phyloP scores from a whole-genome alignment of 2,888 invertebrate genomes.

The Drosophila ochracea region DNA sequence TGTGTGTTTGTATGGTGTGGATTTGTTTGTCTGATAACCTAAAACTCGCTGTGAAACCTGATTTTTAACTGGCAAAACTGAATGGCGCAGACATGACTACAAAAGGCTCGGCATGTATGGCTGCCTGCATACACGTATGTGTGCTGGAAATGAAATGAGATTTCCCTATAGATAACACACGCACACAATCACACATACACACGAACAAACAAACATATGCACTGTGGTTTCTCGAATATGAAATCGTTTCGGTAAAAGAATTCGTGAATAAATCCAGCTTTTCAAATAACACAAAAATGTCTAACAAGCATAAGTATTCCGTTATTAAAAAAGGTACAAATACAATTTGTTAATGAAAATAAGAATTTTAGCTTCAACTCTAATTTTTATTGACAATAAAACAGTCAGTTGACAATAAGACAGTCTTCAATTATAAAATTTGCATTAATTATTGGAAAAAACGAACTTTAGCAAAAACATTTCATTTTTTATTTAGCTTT shows the following conservation, averaged over 20 bases:
- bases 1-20: conserved; percentile 35
- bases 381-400: neutral
- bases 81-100: conserved; percentile 50
- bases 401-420: too few relatives aligned
- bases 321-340: neutral
- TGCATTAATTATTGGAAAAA: neutral
- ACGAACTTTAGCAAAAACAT: neutral
- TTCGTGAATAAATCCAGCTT: neutral
- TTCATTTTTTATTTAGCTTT: neutral
- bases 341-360: neutral
- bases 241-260: neutral
- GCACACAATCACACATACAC: conserved; percentile 34
- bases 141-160: conserved; percentile 74
- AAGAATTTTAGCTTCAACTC: neutral
- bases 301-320: neutral
- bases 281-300: neutral
- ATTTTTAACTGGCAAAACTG: conserved; percentile 76
- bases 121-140: conserved; percentile 32
- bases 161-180: conserved; percentile 64
- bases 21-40: conserved; percentile 69
- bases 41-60: conserved; percentile 72
- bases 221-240: conserved; percentile 1
- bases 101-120: conserved; percentile 42
- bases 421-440: neutral
- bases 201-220: conserved; percentile 13